Evolutionary conservation across 2,113 vertebrate species (phyloP), one percentile per base, ranked within the genome.

Genomic region (Microcebus ravelobensis): DNA sequence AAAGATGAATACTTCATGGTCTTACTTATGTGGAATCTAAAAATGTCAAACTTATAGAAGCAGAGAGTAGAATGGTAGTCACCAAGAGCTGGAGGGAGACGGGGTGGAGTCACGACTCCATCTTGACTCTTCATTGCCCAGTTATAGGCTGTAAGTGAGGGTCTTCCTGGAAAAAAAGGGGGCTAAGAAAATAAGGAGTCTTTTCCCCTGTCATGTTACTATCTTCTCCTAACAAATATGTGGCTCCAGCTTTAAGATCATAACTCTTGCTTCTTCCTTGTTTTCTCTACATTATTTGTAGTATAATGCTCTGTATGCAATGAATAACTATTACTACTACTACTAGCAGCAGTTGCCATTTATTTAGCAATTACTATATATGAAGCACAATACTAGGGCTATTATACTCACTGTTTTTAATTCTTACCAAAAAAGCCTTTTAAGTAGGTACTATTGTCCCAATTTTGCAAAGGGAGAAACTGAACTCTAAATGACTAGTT

Each of bases 401-500:
- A 86, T 96, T 95, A 61, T 13, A 59, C 3, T 85, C 87, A 82
- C 79, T 90, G 80, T 73, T 80, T 86, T 90, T 79, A 96, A 91
- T 68, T 39, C 21, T 52, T 91, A 90, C 27, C 74, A 12, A 61
- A 17, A 52, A 91, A 79, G 52, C 6, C 14, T 36, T 29, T 74
- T 57, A n/a, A 8, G 61, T 76, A 79, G 34, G n/a, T 59, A 84
- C 21, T 48, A n/a, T 25, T 95, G 17, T 55, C 27, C 39, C 27
- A 61, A 50, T 76, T 83, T 76, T 83, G 83, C 77, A 88, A 92
- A 92, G 20, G 31, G 31, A 85, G n/a, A 50, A 87, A 67, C 74
- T 42, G 42, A 83, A 86, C 65, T 94, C 67, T 39, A 36, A 90
- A 85, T 80, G 31, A 90, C 21, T 61, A 42, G 82, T 70, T 70